A percentile compares a stretch with the other conserved stretches of the same genome.
phyloP scores from a whole-genome alignment of 2,888 invertebrate species.

The Idaea straminata region DNA sequence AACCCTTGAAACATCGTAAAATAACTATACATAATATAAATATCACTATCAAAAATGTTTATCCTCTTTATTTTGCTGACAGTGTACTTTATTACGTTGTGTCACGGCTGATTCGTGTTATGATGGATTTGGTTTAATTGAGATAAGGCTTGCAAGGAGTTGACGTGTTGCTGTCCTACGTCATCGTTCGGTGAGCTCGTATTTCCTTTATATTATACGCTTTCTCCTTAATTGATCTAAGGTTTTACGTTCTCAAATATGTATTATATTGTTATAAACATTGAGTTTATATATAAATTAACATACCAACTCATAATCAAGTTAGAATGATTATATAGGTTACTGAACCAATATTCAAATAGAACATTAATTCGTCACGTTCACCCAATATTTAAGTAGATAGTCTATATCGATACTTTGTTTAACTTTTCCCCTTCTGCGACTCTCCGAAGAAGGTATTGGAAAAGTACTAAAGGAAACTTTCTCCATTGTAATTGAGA shows the following conservation, averaged over 20 bases:
- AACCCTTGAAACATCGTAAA: conserved; percentile 27
- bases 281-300: background rate
- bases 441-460: conserved; percentile 18
- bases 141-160: conserved; percentile 42
- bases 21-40: conserved; percentile 21
- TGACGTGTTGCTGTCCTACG: conserved; percentile 37
- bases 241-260: background rate
- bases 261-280: background rate
- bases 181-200: conserved; percentile 30
- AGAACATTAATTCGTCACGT: background rate
- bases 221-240: conserved; percentile 1
- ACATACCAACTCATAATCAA: background rate
- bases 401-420: conserved; percentile 15
- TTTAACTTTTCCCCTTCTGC: conserved; percentile 18
- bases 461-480: conserved; percentile 22
- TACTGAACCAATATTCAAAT: background rate
- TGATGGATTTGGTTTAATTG: conserved; percentile 54
- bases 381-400: conserved; percentile 11
- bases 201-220: conserved; percentile 11
- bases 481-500: conserved; percentile 29
- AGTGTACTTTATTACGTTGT: conserved; percentile 72
- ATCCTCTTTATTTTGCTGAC: conserved; percentile 70
- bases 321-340: background rate
- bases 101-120: conserved; percentile 55
- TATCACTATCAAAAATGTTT: conserved; percentile 60